phyloP scores from a whole-genome alignment of 2,797 vertebrate species.

The Anguilla anguilla region DNA sequence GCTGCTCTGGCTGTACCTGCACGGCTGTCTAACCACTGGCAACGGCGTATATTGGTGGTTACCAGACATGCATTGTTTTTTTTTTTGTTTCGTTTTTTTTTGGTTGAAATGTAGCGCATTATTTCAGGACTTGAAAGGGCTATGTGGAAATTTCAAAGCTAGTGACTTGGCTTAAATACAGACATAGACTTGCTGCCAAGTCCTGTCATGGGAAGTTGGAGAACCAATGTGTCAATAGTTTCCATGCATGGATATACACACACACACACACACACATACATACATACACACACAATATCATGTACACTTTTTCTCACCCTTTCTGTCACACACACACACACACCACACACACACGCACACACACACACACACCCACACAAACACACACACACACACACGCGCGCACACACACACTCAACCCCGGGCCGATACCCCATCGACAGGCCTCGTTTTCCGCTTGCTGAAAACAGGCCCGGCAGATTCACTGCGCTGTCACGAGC shows the following conservation, averaged over 20 bases:
- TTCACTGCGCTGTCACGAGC: constrained; percentile 61
- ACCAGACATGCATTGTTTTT: background rate
- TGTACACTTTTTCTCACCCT: background rate
- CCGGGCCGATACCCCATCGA: constrained; percentile 45
- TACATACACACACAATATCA: background rate
- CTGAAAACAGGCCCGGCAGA: constrained; percentile 57
- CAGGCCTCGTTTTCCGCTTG: constrained; percentile 54
- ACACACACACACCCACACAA: background rate
- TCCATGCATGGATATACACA: background rate
- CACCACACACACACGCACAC: background rate
- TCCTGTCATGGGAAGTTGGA: background rate
- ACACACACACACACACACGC: background rate
- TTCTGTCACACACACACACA: background rate
- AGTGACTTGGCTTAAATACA: background rate
- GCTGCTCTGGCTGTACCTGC: constrained; percentile 18
- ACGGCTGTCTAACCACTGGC: background rate
- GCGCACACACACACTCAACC: constrained; percentile 26
- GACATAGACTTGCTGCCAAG: background rate
- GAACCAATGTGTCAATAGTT: background rate
- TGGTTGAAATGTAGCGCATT: background rate
- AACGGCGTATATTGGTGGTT: background rate
- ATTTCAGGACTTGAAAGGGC: background rate
- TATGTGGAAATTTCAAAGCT: background rate
- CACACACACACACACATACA: background rate
- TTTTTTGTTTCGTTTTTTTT: background rate